Percentiles rank a stretch among this genome's conserved stretches.
Evolutionary conservation across 30 jellyfish, hydroid and myxozoan species (phyloP).

Genomic region (Aurelia coerulea): DNA sequence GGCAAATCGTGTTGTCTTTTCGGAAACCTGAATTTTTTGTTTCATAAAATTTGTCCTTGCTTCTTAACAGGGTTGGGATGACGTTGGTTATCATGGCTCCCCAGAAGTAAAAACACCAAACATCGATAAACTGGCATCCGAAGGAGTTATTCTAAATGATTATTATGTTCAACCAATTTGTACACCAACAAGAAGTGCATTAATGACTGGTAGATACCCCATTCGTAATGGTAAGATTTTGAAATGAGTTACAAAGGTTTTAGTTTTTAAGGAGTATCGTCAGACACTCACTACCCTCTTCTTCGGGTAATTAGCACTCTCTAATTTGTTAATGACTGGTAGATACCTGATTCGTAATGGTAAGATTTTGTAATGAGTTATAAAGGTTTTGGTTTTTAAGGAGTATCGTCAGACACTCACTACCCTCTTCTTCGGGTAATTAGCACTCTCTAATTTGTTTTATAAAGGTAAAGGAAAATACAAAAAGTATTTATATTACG

Average conservation of each 20-base stretch:
- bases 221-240: conserved; percentile 63
- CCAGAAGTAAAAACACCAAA: conserved; percentile 72
- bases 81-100: conserved; percentile 84
- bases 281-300: no score
- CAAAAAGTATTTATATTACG: no score
- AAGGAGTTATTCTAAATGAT: conserved; percentile 67
- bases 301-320: not conserved
- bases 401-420: no score
- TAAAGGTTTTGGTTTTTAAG: no score
- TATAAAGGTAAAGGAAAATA: no score
- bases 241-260: not conserved
- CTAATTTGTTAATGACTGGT: not conserved
- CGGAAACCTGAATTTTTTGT: no score
- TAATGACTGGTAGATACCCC: conserved; percentile 78
- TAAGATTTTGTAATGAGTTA: not conserved
- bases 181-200: conserved; percentile 85
- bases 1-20: no score
- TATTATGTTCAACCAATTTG: conserved; percentile 81
- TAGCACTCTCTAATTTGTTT: no score
- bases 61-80: conserved; percentile 79
- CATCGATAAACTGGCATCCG: conserved; percentile 64
- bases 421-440: no score
- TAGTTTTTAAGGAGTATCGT: no score
- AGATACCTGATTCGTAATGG: conserved; percentile 3
- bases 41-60: no score